phyloP scores from a whole-genome alignment of 2,797 vertebrate genomes.

The Anisognathus igniventris region DNA sequence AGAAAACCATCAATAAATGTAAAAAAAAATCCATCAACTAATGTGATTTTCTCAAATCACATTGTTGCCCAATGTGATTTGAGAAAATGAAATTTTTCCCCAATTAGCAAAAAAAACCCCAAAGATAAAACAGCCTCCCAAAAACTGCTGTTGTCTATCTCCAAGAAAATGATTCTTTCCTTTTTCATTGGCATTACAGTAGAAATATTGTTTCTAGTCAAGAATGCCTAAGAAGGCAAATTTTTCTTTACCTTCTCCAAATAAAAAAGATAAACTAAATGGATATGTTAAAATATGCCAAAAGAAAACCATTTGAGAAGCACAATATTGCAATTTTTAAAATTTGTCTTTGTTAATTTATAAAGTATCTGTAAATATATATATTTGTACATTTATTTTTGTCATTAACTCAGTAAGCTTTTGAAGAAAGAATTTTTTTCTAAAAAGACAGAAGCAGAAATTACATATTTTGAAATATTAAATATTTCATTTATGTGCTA shows the following conservation, averaged over 20 bases:
- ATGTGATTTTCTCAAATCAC: no score
- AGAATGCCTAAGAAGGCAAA: accelerated
- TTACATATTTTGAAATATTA: neutral
- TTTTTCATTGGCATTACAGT: neutral
- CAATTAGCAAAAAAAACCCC: neutral
- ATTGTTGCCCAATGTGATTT: neutral
- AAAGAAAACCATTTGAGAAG: neutral
- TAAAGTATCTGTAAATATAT: neutral
- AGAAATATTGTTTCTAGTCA: neutral
- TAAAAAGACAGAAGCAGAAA: neutral
- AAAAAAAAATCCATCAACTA: neutral
- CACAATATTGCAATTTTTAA: neutral
- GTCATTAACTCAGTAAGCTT: neutral
- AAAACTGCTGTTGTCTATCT: neutral
- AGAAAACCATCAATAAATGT: neutral
- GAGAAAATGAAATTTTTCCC: neutral
- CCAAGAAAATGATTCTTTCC: neutral
- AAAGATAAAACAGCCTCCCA: neutral
- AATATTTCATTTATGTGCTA: neutral
- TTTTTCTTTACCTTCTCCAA: neutral
- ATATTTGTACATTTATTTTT: neutral
- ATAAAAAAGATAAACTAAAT: neutral
- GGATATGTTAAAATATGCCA: neutral
- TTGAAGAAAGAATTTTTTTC: neutral
- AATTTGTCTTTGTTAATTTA: neutral